These are phyloP conservation scores for Schizotus pectinicornis DNA, from an alignment of 2,888 invertebrate genomes.

Conservation along the genomic window DNA sequence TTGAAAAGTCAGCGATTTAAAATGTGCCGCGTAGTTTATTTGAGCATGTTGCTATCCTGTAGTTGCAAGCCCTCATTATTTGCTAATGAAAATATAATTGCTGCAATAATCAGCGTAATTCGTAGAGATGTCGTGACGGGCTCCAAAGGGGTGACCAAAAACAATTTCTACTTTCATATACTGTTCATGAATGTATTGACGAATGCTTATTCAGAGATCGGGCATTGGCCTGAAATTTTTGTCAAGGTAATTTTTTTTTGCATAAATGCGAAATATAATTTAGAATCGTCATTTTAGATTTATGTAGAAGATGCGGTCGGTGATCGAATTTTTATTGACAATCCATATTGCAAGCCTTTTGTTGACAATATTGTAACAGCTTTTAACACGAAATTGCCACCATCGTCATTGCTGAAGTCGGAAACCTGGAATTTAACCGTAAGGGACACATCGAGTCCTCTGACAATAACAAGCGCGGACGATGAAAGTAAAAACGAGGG, in stretches of 20 bases:
- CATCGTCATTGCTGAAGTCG: constrained; percentile 71
- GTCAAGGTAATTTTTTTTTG: constrained; percentile 69
- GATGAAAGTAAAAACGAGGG: constrained; percentile 61
- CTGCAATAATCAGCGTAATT: constrained; percentile 81
- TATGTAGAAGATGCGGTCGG: constrained; percentile 95
- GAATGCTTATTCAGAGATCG: constrained; percentile 80
- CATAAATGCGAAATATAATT: background rate
- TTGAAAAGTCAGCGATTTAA: constrained; percentile 81
- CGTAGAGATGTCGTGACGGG: constrained; percentile 74
- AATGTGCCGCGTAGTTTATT: constrained; percentile 79
- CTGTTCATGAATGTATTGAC: constrained; percentile 84
- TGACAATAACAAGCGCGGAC: constrained; percentile 62
- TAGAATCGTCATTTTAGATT: constrained; percentile 62
- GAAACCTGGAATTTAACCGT: constrained; percentile 64
- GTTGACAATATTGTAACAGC: constrained; percentile 90
- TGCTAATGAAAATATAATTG: constrained; percentile 74
- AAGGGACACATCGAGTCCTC: constrained; percentile 57
- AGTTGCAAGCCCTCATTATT: constrained; percentile 81
- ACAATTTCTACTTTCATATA: constrained; percentile 80
- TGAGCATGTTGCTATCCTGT: constrained; percentile 80
- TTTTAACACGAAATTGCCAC: constrained; percentile 80
- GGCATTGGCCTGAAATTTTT: constrained; percentile 91
- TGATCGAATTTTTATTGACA: constrained; percentile 93
- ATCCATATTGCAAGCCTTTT: constrained; percentile 87
- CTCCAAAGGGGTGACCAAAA: constrained; percentile 73